Percentiles rank a stretch among this genome's conserved stretches.
These are phyloP conservation scores for Drosophila macrothrix DNA, from an alignment of 2,888 invertebrate genomes.

Conservation along the genomic window DNA sequence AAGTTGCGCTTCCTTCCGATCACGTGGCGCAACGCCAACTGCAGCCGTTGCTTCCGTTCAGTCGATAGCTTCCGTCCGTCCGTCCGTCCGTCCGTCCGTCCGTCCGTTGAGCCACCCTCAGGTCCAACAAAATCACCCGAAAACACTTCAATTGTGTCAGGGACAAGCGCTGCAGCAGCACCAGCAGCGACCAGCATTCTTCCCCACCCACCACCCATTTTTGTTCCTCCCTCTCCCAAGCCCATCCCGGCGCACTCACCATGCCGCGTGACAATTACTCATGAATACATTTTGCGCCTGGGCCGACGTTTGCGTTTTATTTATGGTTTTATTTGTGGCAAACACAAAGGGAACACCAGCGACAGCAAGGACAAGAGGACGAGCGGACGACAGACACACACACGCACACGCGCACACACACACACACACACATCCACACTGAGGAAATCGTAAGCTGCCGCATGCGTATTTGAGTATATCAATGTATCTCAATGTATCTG, in stretches of 20 bases:
- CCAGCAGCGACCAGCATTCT: conserved; percentile 7
- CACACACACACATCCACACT: conserved; percentile 3
- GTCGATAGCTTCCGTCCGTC: conserved; percentile 79
- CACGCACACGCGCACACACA: neutral
- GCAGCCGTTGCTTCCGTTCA: conserved; percentile 76
- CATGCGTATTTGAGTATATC: conserved; percentile 38
- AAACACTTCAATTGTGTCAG: conserved; percentile 49
- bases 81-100: conserved; percentile 14
- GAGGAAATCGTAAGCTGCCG: conserved; percentile 42
- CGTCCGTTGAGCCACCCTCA: conserved; percentile 23
- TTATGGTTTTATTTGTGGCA: conserved; percentile 81
- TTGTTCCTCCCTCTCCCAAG: neutral
- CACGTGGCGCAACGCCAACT: conserved; percentile 74
- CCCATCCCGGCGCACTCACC: neutral
- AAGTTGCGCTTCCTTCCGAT: conserved; percentile 80
- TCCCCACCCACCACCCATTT: neutral
- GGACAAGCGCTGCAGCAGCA: conserved; percentile 26
- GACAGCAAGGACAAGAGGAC: conserved; percentile 12
- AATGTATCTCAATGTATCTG: conserved; percentile 49
- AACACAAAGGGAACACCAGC: conserved; percentile 64
- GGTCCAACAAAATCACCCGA: conserved; percentile 12
- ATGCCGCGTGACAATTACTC: conserved; percentile 78
- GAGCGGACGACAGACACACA: conserved; percentile 29
- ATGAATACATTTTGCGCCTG: conserved; percentile 81
- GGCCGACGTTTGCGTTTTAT: conserved; percentile 77